A percentile compares a stretch with the other conserved stretches of the same genome.
These are phyloP conservation scores for Theristus sp. DNA, from an alignment of 2,888 invertebrate species.

Conservation along the genomic window DNA sequence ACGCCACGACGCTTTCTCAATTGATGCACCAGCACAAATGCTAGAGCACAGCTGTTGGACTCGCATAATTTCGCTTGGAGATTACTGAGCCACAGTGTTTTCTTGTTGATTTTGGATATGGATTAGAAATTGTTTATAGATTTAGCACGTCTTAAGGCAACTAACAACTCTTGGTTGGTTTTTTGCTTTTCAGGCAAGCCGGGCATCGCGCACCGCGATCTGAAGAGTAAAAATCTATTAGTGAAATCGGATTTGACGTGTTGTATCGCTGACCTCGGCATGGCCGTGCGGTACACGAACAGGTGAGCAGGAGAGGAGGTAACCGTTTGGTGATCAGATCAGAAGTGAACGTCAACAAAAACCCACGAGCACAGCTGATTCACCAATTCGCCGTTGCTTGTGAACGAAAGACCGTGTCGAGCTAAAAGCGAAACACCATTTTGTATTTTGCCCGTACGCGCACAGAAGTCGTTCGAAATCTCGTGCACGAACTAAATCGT, in stretches of 20 bases:
- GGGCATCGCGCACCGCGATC: slow-evolving; percentile 90
- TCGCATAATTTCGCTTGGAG: slow-evolving; percentile 92
- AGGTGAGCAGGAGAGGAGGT: not conserved
- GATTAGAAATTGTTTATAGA: too few relatives aligned
- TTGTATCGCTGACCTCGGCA: slow-evolving; percentile 86
- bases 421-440: too few relatives aligned
- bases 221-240: slow-evolving; percentile 90
- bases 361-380: too few relatives aligned
- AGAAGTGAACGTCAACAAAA: not conserved
- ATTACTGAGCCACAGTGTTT: slow-evolving; percentile 57
- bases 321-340: not conserved
- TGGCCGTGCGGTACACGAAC: slow-evolving; percentile 74
- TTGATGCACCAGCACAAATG: slow-evolving; percentile 66
- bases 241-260: slow-evolving; percentile 84
- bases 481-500: too few relatives aligned
- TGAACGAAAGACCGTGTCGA: too few relatives aligned
- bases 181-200: slow-evolving; percentile 59
- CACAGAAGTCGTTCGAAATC: too few relatives aligned
- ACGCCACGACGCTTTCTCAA: slow-evolving; percentile 65
- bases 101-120: not conserved
- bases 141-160: too few relatives aligned
- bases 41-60: slow-evolving; percentile 54
- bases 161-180: too few relatives aligned
- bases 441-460: too few relatives aligned
- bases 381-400: too few relatives aligned